Percentiles rank a stretch among this genome's conserved stretches.
phyloP scores from a whole-genome alignment of 2,888 invertebrate genomes.

The Monochamus alternatus region DNA sequence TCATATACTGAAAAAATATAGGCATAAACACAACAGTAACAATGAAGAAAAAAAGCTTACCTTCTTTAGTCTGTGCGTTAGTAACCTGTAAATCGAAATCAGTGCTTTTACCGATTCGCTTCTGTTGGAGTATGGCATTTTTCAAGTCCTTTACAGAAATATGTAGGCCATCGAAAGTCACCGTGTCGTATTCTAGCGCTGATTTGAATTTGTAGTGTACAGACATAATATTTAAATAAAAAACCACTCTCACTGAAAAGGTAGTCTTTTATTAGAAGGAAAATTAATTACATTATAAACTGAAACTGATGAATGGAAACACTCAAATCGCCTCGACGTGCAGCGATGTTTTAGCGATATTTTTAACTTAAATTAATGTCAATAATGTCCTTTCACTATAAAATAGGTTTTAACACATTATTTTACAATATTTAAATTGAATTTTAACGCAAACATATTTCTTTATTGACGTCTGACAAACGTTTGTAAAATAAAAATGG shows the following conservation, averaged over 20 bases:
- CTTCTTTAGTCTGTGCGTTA: constrained; percentile 98
- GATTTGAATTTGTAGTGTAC: constrained; percentile 99
- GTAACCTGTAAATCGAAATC: constrained; percentile 98
- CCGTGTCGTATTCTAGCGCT: constrained; percentile 94
- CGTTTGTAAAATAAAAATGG: constrained; percentile 34
- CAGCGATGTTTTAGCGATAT: not conserved
- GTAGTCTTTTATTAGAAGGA: not conserved
- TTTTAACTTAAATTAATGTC: constrained; percentile 25
- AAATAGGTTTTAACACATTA: constrained; percentile 20
- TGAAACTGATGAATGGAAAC: not conserved
- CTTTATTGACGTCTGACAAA: constrained; percentile 30
- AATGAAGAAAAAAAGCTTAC: constrained; percentile 72
- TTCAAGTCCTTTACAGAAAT: constrained; percentile 97
- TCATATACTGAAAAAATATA: constrained; percentile 83
- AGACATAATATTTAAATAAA: constrained; percentile 77
- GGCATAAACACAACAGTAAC: not conserved
- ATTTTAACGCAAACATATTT: constrained; percentile 35
- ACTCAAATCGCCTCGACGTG: constrained; percentile 8
- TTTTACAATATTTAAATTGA: constrained; percentile 24
- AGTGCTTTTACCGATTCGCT: constrained; percentile 92
- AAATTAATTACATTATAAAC: constrained; percentile 12
- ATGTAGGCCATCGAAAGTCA: constrained; percentile 97
- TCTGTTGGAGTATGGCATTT: constrained; percentile 94
- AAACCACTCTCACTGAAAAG: constrained; percentile 31
- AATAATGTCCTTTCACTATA: constrained; percentile 23